phyloP scores from a whole-genome alignment of 2,888 invertebrate species.

The Trichogramma dendrolimi region DNA sequence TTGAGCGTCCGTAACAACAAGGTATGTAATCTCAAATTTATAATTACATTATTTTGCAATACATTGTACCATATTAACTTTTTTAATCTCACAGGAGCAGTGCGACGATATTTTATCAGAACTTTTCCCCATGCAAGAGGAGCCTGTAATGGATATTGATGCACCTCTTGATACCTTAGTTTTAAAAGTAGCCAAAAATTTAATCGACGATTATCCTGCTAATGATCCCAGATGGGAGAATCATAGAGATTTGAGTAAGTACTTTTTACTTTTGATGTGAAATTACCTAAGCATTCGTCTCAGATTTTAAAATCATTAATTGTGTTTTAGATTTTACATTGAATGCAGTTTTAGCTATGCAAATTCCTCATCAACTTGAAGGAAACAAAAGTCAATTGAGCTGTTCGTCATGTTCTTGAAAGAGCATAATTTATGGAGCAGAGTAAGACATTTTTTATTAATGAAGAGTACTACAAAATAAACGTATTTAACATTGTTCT shows the following conservation, averaged over 20 bases:
- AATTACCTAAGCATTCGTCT: neutral
- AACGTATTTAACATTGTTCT: neutral
- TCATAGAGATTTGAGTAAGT: conserved; percentile 46
- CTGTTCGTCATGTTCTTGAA: conserved; percentile 74
- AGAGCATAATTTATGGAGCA: conserved; percentile 63
- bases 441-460: conserved; percentile 49
- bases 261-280: neutral
- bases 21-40: conserved; percentile 25
- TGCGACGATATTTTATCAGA: conserved; percentile 54
- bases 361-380: conserved; percentile 77
- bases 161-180: conserved; percentile 60
- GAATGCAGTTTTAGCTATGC: conserved; percentile 63
- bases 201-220: conserved; percentile 83
- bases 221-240: conserved; percentile 79
- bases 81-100: conserved; percentile 44
- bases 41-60: conserved; percentile 3
- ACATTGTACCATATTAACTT: conserved; percentile 3
- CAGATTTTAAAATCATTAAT: conserved; percentile 9
- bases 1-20: conserved; percentile 45
- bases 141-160: conserved; percentile 51
- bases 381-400: conserved; percentile 77
- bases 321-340: conserved; percentile 42
- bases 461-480: neutral
- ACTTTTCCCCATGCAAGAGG: conserved; percentile 53
- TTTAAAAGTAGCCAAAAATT: conserved; percentile 67